Conservation (phyloP, 1,140 invertebrate genomes). For the Diuraphis noxia region DNA sequence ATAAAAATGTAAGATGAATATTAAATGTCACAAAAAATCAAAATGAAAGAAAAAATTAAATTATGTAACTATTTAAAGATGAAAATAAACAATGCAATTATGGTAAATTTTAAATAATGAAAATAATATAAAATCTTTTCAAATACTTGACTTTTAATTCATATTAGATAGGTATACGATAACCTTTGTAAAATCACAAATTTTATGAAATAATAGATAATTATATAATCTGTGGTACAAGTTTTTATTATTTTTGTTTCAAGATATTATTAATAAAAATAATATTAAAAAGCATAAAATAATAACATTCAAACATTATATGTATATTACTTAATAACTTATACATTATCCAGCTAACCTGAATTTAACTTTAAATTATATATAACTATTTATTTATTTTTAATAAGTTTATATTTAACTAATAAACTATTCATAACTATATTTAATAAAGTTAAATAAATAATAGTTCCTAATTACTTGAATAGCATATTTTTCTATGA, state of each 20-base stretch:
- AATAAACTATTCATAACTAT: too few relatives aligned
- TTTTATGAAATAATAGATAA: too few relatives aligned
- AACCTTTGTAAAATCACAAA: too few relatives aligned
- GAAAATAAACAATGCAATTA: constrained; percentile 31
- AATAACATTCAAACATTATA: neutral
- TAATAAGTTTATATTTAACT: too few relatives aligned
- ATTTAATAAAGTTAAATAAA: too few relatives aligned
- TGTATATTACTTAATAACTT: too few relatives aligned
- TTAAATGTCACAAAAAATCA: constrained; percentile 17
- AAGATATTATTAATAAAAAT: neutral
- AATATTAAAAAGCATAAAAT: neutral
- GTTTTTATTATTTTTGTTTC: neutral
- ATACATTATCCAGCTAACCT: too few relatives aligned
- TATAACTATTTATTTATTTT: too few relatives aligned
- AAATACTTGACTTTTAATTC: neutral
- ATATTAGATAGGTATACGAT: neutral
- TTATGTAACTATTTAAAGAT: neutral
- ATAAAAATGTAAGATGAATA: constrained; percentile 26
- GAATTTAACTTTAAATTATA: too few relatives aligned
- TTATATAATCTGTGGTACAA: too few relatives aligned
- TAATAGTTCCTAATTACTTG: too few relatives aligned
- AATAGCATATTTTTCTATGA: too few relatives aligned
- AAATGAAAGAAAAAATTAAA: constrained; percentile 34
- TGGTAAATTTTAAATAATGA: neutral
- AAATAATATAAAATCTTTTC: neutral